Evolutionary conservation across 2,888 invertebrate species (phyloP), one percentile per base, ranked within the genome.

Genomic region (Hofmannophila pseudospretella): DNA sequence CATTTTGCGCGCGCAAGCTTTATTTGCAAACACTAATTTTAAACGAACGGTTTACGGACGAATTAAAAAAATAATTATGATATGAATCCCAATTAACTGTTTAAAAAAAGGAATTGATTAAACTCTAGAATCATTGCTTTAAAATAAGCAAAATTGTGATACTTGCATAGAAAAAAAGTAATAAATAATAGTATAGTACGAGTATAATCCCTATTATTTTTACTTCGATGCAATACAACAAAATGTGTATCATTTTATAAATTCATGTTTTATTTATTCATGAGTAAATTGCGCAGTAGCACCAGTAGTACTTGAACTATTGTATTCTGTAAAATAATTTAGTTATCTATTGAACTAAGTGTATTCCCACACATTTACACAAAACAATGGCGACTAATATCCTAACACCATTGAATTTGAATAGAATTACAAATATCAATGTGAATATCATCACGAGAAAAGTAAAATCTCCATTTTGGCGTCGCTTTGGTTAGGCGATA

Each of bases 21-120:
- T 60, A 58, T 60, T 65, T 63, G 60, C 54, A 57, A 58, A 61
- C 50, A 51, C 44, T 49, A 55, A 58, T 57, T 51, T 49, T 52
- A 32, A 35, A 26, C 16, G 36, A 36, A 42, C 26, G 33, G 26
- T 30, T 28, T 16, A 22, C 32, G 19, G 34, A 33, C n/a, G 25
- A 26, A 33, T 36, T 40, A 36, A 32, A 35, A n/a, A 32, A 27
- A 7, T 23, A 22, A 35, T 22, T 39, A 23, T 4, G 4, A 16
- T 10, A 5, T 26, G 13, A 32, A 16, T 30, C 16, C 13, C 16
- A 30, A 30, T 30, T 23, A n/a, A n/a, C 3, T 16, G 16, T 4
- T 16, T 16, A 2, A 13, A 7, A 7, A 2, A 28, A 12, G 12
- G 12, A 12, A 4, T 12, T 10, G 4, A 12, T 12, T 7, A 12